Percentiles rank a stretch among this genome's conserved stretches.
These are phyloP conservation scores for Carcinoscorpius rotundicauda DNA, from an alignment of 1,140 invertebrate genomes.

Conservation along the genomic window DNA sequence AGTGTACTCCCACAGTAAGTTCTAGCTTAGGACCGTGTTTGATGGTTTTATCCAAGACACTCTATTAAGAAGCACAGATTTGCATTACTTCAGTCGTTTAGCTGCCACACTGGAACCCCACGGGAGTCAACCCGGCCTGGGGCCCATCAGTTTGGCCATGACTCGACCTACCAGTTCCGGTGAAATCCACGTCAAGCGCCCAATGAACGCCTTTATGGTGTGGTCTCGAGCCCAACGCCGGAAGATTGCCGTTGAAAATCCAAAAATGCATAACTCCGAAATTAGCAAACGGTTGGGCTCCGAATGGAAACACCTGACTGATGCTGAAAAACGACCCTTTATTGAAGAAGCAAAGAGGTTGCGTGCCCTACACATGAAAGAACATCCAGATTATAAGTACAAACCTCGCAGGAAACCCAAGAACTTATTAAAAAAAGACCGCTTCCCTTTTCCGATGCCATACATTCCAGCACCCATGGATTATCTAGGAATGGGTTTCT, in stretches of 20 bases:
- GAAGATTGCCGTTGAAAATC: constrained; percentile 88
- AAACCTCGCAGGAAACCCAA: constrained; percentile 80
- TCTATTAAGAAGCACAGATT: too few species aligned
- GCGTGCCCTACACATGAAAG: constrained; percentile 79
- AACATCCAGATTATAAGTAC: constrained; percentile 84
- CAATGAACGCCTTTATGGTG: constrained; percentile 31
- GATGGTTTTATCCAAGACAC: too few species aligned
- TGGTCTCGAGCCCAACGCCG: constrained; percentile 58
- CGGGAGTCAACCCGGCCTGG: neutral
- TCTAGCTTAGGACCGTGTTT: too few species aligned
- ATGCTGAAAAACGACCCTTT: constrained; percentile 92
- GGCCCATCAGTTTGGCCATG: constrained; percentile 17
- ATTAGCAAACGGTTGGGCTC: constrained; percentile 87
- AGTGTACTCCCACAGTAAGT: too few species aligned
- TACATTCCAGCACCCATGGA: constrained; percentile 79
- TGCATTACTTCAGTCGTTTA: too few species aligned
- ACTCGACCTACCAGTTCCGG: constrained; percentile 17
- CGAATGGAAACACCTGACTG: constrained; percentile 87
- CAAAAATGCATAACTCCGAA: constrained; percentile 96
- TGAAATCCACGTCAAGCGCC: constrained; percentile 26
- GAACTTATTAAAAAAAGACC: constrained; percentile 73
- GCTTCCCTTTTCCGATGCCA: constrained; percentile 86
- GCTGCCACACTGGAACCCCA: too few species aligned
- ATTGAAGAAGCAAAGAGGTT: constrained; percentile 91
- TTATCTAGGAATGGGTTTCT: constrained; percentile 40